phyloP scores from a whole-genome alignment of 2,888 invertebrate species.

The Patella caerulea region DNA sequence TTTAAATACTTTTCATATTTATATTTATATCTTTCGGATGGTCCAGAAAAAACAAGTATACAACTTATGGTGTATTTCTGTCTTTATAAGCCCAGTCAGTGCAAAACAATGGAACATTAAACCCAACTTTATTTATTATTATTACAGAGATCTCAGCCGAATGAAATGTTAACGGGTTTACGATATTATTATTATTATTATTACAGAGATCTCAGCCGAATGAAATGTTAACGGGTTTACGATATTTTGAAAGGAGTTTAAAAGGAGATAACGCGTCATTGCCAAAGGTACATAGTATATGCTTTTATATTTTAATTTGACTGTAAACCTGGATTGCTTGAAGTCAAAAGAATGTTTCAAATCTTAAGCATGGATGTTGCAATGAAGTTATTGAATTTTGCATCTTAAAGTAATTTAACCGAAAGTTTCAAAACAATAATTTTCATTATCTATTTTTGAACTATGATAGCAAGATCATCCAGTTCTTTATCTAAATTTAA shows the following conservation, averaged over 20 bases:
- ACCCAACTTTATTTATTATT: neutral
- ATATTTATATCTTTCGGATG: no score
- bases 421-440: neutral
- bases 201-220: conserved; percentile 74
- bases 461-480: neutral
- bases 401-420: no score
- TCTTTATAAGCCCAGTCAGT: no score
- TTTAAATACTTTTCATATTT: no score
- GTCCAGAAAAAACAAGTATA: no score
- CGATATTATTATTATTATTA: neutral
- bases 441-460: neutral
- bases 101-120: no score
- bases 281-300: conserved; percentile 47
- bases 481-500: neutral
- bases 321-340: no score
- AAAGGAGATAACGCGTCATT: conserved; percentile 58
- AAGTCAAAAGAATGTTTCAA: no score
- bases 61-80: neutral
- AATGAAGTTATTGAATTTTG: no score
- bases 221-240: conserved; percentile 75
- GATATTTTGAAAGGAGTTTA: conserved; percentile 73
- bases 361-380: no score
- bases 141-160: conserved; percentile 73
- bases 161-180: conserved; percentile 75
- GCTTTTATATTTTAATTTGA: no score